A percentile compares a stretch with the other conserved stretches of the same genome.
Conservation (phyloP, 2,797 vertebrate genomes). For the Sarcoramphus papa region DNA sequence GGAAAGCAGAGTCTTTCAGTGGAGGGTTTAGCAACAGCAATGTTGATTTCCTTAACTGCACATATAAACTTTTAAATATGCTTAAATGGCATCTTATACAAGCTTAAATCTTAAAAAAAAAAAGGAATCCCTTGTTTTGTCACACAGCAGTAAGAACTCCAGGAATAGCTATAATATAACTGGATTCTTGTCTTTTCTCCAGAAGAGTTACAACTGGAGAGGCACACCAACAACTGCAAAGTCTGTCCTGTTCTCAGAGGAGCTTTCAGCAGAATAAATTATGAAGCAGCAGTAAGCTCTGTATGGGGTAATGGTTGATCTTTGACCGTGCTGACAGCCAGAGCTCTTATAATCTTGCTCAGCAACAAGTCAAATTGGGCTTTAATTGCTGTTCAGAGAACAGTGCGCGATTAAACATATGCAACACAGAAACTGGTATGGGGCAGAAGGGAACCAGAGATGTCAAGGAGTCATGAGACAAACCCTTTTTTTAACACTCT, state of each 20-base stretch:
- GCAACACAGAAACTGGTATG: slow-evolving; percentile 25
- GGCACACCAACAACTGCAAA: slow-evolving; percentile 50
- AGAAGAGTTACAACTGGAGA: background rate
- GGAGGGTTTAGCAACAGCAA: background rate
- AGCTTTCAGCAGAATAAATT: slow-evolving; percentile 46
- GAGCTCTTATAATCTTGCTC: slow-evolving; percentile 62
- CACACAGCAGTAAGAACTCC: background rate
- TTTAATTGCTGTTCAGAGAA: slow-evolving; percentile 72
- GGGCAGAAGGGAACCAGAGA: slow-evolving; percentile 38
- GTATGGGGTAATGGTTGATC: slow-evolving; percentile 63
- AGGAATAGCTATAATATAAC: slow-evolving; percentile 2
- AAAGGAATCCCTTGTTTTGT: background rate
- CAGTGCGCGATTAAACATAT: slow-evolving; percentile 52
- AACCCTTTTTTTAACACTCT: slow-evolving; percentile 57
- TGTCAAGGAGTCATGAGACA: slow-evolving; percentile 75
- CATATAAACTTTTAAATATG: background rate
- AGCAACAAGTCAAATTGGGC: slow-evolving; percentile 67
- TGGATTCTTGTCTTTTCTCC: slow-evolving; percentile 33
- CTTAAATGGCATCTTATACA: background rate
- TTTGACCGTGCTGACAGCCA: slow-evolving; percentile 69
- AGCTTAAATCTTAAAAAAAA: background rate
- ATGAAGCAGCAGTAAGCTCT: slow-evolving; percentile 29
- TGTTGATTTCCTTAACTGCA: background rate
- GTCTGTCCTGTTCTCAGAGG: slow-evolving; percentile 5
- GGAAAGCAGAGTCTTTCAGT: background rate